Evolutionary conservation across 2,888 invertebrate genomes (phyloP), one percentile per base, ranked within the genome.

Genomic region (Thyatira batis): DNA sequence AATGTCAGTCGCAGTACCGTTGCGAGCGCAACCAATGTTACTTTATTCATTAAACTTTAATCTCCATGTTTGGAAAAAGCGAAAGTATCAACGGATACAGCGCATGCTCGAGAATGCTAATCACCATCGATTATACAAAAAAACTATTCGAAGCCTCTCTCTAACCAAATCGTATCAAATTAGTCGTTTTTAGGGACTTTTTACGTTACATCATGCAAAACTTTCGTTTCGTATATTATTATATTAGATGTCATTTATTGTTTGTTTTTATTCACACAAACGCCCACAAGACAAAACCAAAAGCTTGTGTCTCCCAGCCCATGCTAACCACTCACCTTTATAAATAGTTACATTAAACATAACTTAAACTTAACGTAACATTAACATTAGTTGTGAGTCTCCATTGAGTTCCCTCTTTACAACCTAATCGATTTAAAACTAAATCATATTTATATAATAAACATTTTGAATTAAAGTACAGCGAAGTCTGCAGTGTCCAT

Each of bases 21-120:
- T 76, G 75, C 75, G 63, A 75, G 58, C 78, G 79, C 71, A 72
- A 73, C 73, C 61, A 43, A 43, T 8, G 21, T 28, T 25, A 50
- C 50, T 49, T 49, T 67, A 64, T 65, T 65, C 66, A 64, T 68
- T 56, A 60, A 65, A 63, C 67, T 69, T 67, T 71, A 68, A 68
- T 73, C 78, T 73, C 63, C 52, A 60, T 52, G 77, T 80, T 85
- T 82, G 77, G 83, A 88, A 87, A 80, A 89, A 89, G 90, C 90
- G 84, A 82, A 81, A 87, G 84, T 87, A 81, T 87, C 87, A 89
- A 89, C 84, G 84, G 79, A 87, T 87, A 91, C 87, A 89, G 90
- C 90, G 89, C 91, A 91, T 91, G 91, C 91, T 89, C 84, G 84
- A 88, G 76, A 71, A 80, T 80, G 71, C 86, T 87, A 83, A 76